phyloP scores from a whole-genome alignment of 2,113 vertebrate species.

The Scalopus aquaticus region DNA sequence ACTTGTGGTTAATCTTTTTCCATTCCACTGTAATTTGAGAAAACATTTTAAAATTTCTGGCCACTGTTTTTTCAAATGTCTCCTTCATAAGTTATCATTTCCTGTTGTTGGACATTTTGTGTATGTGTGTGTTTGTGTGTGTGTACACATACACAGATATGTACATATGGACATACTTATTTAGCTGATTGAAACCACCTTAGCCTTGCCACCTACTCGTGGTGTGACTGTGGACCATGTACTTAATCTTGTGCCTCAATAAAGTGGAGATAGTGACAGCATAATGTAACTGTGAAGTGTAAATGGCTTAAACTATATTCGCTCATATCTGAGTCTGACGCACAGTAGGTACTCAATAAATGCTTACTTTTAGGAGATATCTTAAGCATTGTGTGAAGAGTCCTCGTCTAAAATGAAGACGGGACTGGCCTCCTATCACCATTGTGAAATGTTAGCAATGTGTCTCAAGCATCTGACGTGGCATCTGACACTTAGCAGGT shows the following conservation, averaged over 20 bases:
- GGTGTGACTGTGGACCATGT: not conserved
- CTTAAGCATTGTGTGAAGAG: not conserved
- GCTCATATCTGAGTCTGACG: not conserved
- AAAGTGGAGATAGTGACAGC: not conserved
- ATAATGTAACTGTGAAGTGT: not conserved
- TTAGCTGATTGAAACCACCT: not conserved
- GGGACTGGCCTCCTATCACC: no score
- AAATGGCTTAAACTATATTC: not conserved
- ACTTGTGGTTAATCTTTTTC: not conserved
- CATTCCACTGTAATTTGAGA: not conserved
- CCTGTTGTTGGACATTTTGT: not conserved
- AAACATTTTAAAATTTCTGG: not conserved
- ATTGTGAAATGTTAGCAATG: not conserved
- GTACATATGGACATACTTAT: not conserved
- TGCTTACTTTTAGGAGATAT: not conserved
- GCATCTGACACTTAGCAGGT: not conserved
- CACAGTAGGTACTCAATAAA: no score
- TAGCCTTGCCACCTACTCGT: not conserved
- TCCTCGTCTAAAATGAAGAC: not conserved
- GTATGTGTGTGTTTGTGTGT: not conserved
- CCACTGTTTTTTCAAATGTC: not conserved
- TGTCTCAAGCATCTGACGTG: not conserved
- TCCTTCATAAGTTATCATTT: not conserved
- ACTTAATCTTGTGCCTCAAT: not conserved
- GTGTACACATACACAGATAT: not conserved